Base-by-base conservation (phyloP, 2,113 vertebrate genomes). In the Callopanchax toddi region DNA sequence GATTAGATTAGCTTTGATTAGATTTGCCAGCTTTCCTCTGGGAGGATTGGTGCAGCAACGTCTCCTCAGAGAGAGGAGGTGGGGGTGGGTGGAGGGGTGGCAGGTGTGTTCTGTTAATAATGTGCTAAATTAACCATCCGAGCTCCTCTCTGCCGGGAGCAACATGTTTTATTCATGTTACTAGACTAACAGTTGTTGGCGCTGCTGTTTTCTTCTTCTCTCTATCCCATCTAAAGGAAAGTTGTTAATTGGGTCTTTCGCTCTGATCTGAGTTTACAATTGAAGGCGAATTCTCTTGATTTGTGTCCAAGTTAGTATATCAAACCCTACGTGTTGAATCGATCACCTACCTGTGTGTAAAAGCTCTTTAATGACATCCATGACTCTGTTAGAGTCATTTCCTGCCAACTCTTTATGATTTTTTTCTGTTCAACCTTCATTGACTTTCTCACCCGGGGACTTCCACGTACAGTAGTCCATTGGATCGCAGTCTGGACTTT, bases 111-210 rank as follows among this genome's bases (percentile, higher is more conserved):
- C 72, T 67, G 79, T 71, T 84, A 84, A 89, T 86, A 82, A 88
- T 46, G 60, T 78, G 80, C 81, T 88, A 74, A 80, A 86, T 88
- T 72, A 88, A 87, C 65, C 75, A 60, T 71, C 53, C 52, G n/a
- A 17, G 65, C 80, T 69, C 53, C 54, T 49, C 70, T 67, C 60
- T 56, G 66, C 74, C 40, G 36, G 66, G 77, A 67, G 76, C 71
- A 1, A 66, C 81, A 86, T 87, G 63, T 75, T 85, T 90, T 85
- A 90, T 90, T 90, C 86, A 88, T 85, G 69, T 51, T 55, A 51
- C 40, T 25, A 75, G 75, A 60, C 48, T 55, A 78, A 76, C 85
- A 87, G 84, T 72, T 85, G 85, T 77, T 83, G 49, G 17, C 12
- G 43, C 56, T 44, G 60, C n/a, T 61, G 59, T 23, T 39, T 61